Evolutionary conservation across 2,888 invertebrate species (phyloP).

Genomic region (Capitulum mitella): DNA sequence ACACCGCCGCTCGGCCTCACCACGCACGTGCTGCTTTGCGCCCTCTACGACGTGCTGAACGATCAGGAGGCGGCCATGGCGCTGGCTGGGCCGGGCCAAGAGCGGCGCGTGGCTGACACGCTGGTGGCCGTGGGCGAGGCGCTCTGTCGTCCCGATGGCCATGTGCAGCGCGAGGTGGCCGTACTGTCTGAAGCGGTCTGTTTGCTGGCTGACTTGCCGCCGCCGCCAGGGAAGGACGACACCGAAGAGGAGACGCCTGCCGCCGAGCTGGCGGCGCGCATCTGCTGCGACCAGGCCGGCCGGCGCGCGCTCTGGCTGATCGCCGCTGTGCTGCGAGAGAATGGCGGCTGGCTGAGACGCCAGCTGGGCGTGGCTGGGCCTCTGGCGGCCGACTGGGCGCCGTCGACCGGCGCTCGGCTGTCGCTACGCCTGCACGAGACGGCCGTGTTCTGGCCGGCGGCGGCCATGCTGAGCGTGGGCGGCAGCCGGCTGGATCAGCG

Average conservation of each 20-base stretch:
- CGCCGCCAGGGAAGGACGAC: background rate
- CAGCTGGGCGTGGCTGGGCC: background rate
- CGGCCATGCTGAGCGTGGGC: background rate
- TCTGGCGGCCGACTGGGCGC: background rate
- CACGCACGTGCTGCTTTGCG: background rate
- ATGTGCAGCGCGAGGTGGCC: background rate
- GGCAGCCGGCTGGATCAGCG: background rate
- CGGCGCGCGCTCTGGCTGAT: slow-evolving; percentile 1
- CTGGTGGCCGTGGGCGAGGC: background rate
- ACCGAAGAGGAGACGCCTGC: background rate
- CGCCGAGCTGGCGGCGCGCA: background rate
- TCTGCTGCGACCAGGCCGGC: background rate
- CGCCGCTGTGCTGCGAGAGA: background rate
- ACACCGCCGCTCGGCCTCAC: background rate
- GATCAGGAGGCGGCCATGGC: background rate
- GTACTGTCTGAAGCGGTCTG: background rate
- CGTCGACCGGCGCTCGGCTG: background rate
- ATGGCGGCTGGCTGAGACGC: slow-evolving; percentile 12
- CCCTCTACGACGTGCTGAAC: background rate
- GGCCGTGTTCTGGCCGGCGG: background rate
- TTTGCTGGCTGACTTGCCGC: background rate
- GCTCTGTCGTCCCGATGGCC: background rate
- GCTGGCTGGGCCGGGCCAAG: background rate
- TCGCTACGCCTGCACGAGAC: background rate
- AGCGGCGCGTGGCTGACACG: background rate